Conservation (phyloP, 2,888 invertebrate genomes). For the Troilus luridus region DNA sequence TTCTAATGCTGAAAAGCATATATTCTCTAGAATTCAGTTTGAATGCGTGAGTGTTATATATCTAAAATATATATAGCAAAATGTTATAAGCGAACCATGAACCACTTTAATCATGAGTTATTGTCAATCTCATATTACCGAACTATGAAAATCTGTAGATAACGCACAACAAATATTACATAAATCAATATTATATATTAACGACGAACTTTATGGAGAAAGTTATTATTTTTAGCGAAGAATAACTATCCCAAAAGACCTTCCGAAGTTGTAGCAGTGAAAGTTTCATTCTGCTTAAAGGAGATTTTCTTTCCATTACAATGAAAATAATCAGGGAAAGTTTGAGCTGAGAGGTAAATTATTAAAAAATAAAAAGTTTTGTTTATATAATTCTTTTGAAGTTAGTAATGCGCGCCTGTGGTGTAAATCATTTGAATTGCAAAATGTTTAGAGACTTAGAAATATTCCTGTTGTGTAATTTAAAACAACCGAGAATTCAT, state of each 20-base stretch:
- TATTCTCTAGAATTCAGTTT: too few relatives aligned
- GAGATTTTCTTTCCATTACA: conserved; percentile 47
- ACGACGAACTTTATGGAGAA: too few relatives aligned
- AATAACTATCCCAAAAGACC: background rate
- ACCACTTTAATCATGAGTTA: too few relatives aligned
- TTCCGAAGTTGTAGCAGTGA: background rate
- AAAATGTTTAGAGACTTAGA: conserved; percentile 35
- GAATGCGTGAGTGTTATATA: too few relatives aligned
- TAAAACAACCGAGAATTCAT: background rate
- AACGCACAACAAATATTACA: too few relatives aligned
- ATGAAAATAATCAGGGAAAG: conserved; percentile 42
- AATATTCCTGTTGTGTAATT: background rate
- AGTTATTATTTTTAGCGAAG: background rate
- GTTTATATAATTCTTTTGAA: conserved; percentile 28
- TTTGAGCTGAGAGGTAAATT: background rate
- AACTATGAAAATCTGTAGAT: too few relatives aligned
- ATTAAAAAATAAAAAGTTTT: conserved; percentile 5
- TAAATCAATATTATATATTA: too few relatives aligned
- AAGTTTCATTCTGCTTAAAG: conserved; percentile 35
- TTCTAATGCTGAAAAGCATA: too few relatives aligned
- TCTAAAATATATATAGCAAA: too few relatives aligned
- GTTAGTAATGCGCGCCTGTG: background rate
- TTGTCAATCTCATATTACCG: too few relatives aligned
- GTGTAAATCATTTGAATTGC: conserved; percentile 40
- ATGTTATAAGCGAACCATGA: too few relatives aligned